Conservation (phyloP, 2,113 vertebrate genomes). For the Calyptomena viridis region DNA sequence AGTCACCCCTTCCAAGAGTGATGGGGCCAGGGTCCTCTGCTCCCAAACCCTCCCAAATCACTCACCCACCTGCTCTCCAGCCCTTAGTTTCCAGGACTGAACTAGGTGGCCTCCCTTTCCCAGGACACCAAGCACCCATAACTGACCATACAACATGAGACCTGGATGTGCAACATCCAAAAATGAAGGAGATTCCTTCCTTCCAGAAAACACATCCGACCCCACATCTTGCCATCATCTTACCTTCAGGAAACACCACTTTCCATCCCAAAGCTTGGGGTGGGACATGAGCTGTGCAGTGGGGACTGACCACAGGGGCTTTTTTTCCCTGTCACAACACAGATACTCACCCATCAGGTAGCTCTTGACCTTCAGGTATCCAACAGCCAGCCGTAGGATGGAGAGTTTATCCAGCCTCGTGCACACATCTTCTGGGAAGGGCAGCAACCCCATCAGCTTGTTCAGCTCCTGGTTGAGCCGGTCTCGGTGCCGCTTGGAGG, state of each 20-base stretch:
- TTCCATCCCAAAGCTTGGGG: background rate
- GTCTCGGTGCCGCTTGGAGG: slow-evolving; percentile 83
- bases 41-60: background rate
- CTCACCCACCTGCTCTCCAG: background rate
- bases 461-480: slow-evolving; percentile 82
- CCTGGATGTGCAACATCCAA: background rate
- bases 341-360: slow-evolving; percentile 76
- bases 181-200: background rate
- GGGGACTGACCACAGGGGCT: background rate
- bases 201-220: background rate
- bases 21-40: background rate
- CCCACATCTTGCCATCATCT: background rate
- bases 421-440: slow-evolving; percentile 79
- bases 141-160: background rate
- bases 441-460: slow-evolving; percentile 80
- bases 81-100: background rate
- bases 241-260: background rate
- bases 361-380: slow-evolving; percentile 84
- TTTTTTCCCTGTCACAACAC: accelerated
- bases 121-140: background rate
- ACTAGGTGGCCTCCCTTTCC: background rate
- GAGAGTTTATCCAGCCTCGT: slow-evolving; percentile 83
- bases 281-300: accelerated
- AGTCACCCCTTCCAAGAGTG: background rate
- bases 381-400: slow-evolving; percentile 80